These are phyloP conservation scores for Encarsia formosa DNA, from an alignment of 2,888 invertebrate genomes.

Conservation along the genomic window DNA sequence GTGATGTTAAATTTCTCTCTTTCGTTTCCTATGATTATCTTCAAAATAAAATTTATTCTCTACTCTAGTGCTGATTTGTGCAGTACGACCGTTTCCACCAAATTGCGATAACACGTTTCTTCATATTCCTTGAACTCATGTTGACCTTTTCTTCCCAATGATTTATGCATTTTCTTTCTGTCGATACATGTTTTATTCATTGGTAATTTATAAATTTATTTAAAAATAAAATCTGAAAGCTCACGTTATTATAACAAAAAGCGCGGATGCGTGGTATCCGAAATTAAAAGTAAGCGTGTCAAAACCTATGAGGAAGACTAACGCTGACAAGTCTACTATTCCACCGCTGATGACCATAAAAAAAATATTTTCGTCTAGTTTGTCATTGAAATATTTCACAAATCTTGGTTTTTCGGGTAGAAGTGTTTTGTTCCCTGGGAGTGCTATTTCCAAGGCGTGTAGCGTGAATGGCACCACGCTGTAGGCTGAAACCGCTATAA, in stretches of 20 bases:
- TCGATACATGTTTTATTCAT: no score
- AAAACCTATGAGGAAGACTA: constrained; percentile 16
- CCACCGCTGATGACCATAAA: constrained; percentile 13
- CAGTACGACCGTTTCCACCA: neutral
- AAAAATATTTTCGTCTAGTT: constrained; percentile 11
- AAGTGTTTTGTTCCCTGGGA: constrained; percentile 9
- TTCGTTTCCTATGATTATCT: neutral
- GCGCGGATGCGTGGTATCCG: constrained; percentile 9
- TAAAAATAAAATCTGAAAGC: no score
- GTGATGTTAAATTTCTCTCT: neutral
- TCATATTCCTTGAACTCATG: neutral
- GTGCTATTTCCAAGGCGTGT: constrained; percentile 3
- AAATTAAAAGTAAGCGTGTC: constrained; percentile 14
- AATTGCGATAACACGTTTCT: neutral
- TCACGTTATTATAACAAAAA: constrained; percentile 18
- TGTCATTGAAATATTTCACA: constrained; percentile 3
- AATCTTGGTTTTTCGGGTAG: constrained; percentile 9
- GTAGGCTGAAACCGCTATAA: constrained; percentile 5
- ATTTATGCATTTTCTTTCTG: neutral
- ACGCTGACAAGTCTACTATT: constrained; percentile 1
- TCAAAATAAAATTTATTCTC: neutral
- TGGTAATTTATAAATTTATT: no score
- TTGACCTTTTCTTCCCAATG: neutral
- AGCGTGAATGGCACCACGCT: constrained; percentile 16
- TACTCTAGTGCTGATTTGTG: constrained; percentile 16